Evolutionary conservation across 2,797 vertebrate genomes (phyloP), one percentile per base, ranked within the genome.

Genomic region (Enteromius argenteus): DNA sequence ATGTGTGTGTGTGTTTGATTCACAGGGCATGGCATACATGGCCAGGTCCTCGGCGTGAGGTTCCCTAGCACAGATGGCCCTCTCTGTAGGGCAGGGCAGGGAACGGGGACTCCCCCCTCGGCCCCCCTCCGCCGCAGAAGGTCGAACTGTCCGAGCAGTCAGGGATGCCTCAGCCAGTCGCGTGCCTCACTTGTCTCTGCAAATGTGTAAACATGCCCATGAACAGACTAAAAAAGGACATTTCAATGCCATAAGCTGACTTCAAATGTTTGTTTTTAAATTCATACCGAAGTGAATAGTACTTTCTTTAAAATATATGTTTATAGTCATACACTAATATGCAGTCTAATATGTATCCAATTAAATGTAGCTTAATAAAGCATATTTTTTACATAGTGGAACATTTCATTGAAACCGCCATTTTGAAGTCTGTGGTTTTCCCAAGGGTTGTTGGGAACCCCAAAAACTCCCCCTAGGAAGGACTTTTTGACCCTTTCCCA

Each of bases 31-130:
- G 51, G 73, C 89, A 90, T 92, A 91, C 92, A 91, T 91, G 89
- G 93, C 93, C 94, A 94, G 94, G 93, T 94, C 92, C 94, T 92
- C 93, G 92, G 94, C 92, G 86, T 94, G 93, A 94, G 94, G 94
- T 95, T 95, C 92, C 93, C 89, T 91, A 83, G 92, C 94, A 94
- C 95, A 96, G 95, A 96, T 96, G 95, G 95, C 89, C 91, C 80
- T 93, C 94, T 88, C 93, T 84, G 92, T 92, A 94, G 94, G 95
- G 88, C 89, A 89, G 90, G 91, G 91, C 91, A 83, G 85, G 91
- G 90, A 92, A 89, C 64, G 85, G 86, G 93, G 94, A 94, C 87
- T 93, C 93, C 92, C 93, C 92, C 93, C 91, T 91, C 91, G 92
- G 90, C 93, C 91, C 91, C 91, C 91, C 90, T 88, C 76, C 27